Evolutionary conservation across 2,113 vertebrate species (phyloP).

Genomic region (Nothobranchius furzeri): DNA sequence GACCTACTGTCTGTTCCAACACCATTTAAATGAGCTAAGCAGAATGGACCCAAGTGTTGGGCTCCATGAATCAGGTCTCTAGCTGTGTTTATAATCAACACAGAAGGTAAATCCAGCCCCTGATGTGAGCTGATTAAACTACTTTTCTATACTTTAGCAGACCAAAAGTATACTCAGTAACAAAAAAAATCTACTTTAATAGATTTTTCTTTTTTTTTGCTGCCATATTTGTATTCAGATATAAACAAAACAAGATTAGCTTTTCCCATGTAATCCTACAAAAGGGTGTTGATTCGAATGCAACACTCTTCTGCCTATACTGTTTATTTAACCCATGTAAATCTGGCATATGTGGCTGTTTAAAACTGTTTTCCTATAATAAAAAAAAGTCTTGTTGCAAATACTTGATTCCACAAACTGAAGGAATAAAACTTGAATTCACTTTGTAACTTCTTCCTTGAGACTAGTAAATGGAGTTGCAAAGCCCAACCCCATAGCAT

Average conservation of each 20-base stretch:
- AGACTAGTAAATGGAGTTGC: not conserved
- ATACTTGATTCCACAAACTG: no score
- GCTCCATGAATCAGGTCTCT: conserved; percentile 30
- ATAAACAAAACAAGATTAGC: no score
- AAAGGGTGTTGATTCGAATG: no score
- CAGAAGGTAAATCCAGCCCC: conserved; percentile 42
- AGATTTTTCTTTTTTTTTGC: not conserved
- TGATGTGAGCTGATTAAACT: conserved; percentile 33
- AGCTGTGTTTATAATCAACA: conserved; percentile 52
- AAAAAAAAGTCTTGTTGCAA: no score
- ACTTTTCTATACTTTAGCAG: conserved; percentile 21
- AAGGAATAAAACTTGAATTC: no score
- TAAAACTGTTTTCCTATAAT: no score
- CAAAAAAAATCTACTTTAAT: not conserved
- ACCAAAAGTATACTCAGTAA: conserved; percentile 26
- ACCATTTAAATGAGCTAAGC: conserved; percentile 51
- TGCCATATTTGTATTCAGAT: no score
- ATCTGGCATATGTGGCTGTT: no score
- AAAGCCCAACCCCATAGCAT: not conserved
- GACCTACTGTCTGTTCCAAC: conserved; percentile 29
- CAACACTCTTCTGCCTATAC: no score
- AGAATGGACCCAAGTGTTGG: conserved; percentile 43
- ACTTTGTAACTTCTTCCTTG: no score
- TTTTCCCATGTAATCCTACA: no score
- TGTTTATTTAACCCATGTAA: no score